Evolutionary conservation across 1,140 invertebrate genomes (phyloP).

Genomic region (Papilio xuthus): DNA sequence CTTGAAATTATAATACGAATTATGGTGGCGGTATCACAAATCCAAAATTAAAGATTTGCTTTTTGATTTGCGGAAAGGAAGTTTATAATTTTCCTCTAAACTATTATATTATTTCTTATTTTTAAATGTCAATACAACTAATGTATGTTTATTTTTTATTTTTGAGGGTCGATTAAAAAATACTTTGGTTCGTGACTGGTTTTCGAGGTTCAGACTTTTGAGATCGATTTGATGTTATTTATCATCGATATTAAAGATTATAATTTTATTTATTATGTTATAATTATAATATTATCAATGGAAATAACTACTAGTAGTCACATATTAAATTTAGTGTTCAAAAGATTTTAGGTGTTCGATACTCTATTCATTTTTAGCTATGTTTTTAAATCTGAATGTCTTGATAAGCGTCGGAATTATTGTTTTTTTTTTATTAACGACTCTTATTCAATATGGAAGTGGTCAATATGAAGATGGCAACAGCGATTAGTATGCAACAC

Average conservation of each 20-base stretch:
- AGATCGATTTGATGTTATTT: no score
- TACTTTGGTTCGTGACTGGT: not conserved
- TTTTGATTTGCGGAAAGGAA: not conserved
- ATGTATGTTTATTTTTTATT: not conserved
- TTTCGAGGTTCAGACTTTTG: not conserved
- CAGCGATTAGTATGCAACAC: not conserved
- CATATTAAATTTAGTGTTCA: no score
- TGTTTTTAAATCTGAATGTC: not conserved
- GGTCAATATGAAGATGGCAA: not conserved
- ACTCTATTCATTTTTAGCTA: not conserved
- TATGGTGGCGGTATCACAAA: not conserved
- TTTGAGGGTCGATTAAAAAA: not conserved
- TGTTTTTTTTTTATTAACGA: not conserved
- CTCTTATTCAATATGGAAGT: not conserved
- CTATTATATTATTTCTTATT: not conserved
- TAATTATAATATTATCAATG: no score
- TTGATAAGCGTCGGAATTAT: not conserved
- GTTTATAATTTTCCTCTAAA: not conserved
- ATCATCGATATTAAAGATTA: no score
- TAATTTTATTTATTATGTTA: no score
- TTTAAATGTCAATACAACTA: not conserved
- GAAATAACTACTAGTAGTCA: no score
- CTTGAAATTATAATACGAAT: not conserved
- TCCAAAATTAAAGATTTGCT: conserved; percentile 8
- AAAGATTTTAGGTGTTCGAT: not conserved